A percentile compares a stretch with the other conserved stretches of the same genome.
These are phyloP conservation scores for Carlito syrichta DNA, from an alignment of 2,113 vertebrate species.

Conservation along the genomic window DNA sequence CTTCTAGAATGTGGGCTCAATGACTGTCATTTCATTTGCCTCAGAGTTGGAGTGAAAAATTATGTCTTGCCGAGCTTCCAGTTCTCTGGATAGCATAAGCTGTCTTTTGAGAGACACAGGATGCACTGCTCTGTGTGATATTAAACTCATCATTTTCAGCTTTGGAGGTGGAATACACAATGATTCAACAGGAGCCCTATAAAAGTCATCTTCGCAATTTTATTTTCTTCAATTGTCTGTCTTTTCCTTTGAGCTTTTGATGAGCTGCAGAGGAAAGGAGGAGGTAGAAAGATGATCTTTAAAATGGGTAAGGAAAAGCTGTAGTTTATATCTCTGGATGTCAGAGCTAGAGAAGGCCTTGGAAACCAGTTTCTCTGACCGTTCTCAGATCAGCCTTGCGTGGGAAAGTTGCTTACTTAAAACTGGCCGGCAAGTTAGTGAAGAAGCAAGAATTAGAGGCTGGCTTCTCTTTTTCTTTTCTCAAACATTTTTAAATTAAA, in stretches of 20 bases:
- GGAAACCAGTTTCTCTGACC: neutral
- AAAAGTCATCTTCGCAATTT: constrained; percentile 80
- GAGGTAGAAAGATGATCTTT: constrained; percentile 50
- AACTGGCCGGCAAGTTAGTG: neutral
- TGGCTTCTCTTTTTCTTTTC: neutral
- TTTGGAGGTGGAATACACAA: constrained; percentile 82
- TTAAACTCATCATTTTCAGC: constrained; percentile 85
- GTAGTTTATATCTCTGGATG: neutral
- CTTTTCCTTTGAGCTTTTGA: constrained; percentile 79
- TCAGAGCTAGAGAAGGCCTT: neutral
- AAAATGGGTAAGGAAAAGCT: constrained; percentile 34
- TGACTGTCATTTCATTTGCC: constrained; percentile 74
- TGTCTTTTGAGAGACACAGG: constrained; percentile 78
- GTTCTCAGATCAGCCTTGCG: neutral
- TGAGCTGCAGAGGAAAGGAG: constrained; percentile 60
- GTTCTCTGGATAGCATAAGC: constrained; percentile 64
- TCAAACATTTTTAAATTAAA: neutral
- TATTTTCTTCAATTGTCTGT: constrained; percentile 83
- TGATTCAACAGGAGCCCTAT: constrained; percentile 81
- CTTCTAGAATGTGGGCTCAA: constrained; percentile 56
- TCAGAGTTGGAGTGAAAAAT: constrained; percentile 71
- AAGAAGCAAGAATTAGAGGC: neutral
- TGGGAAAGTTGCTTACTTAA: neutral
- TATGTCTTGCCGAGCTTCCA: constrained; percentile 68
- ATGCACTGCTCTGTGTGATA: constrained; percentile 77